Evolutionary conservation across 2,113 vertebrate genomes (phyloP).

Genomic region (Spermophilus dauricus): DNA sequence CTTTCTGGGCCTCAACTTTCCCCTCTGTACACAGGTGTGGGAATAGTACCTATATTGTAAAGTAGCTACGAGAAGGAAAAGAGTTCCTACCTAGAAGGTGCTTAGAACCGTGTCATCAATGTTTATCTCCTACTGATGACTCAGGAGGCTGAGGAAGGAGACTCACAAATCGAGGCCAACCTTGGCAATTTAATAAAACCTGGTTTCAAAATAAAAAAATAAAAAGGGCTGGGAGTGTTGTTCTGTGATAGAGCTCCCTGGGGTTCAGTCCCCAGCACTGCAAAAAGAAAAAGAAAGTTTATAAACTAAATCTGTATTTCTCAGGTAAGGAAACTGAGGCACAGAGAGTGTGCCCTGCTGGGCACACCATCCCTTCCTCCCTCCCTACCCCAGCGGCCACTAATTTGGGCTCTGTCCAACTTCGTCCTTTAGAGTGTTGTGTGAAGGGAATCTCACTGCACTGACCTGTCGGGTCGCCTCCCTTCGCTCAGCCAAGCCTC

Average conservation of each 20-base stretch:
- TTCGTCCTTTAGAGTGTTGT: conserved; percentile 52
- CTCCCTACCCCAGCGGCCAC: background rate
- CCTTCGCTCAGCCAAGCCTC: background rate
- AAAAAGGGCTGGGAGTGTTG: too few relatives aligned
- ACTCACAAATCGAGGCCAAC: too few relatives aligned
- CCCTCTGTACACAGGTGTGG: background rate
- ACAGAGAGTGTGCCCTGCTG: background rate
- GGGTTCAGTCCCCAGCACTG: too few relatives aligned
- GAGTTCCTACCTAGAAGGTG: background rate
- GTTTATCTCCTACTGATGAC: too few relatives aligned
- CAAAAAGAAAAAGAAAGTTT: too few relatives aligned
- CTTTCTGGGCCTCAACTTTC: background rate
- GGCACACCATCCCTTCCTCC: background rate
- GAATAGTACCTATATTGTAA: background rate
- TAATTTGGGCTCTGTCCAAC: conserved; percentile 33
- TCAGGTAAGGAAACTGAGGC: background rate
- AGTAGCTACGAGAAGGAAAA: background rate
- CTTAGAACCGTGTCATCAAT: background rate
- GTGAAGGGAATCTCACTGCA: background rate
- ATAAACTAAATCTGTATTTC: background rate
- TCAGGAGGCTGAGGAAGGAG: too few relatives aligned
- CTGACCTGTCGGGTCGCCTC: background rate
- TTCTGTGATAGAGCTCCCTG: too few relatives aligned
- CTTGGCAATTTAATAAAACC: too few relatives aligned
- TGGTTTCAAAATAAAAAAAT: too few relatives aligned